Conservation (phyloP, 2,797 vertebrate species). For the Hippocampus kuda region DNA sequence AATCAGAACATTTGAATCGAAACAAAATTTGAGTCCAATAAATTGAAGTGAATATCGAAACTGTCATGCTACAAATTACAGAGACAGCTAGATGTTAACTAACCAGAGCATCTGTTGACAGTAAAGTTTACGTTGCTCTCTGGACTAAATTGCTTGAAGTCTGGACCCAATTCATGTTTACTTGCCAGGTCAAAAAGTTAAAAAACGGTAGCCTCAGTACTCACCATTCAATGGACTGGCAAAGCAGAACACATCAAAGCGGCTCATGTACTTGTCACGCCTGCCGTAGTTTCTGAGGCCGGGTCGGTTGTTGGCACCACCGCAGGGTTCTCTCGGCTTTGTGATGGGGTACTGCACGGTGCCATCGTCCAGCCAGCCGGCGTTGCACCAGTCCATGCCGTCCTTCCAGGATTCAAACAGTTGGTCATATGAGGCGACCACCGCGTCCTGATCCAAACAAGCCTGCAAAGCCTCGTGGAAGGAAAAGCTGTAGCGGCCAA, state of each 20-base stretch:
- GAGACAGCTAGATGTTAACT: too few relatives aligned
- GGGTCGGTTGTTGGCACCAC: slow-evolving; percentile 71
- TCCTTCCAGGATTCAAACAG: slow-evolving; percentile 76
- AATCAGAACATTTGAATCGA: background rate
- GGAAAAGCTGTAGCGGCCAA: slow-evolving; percentile 84
- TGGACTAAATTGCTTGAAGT: too few relatives aligned
- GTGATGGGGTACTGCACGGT: slow-evolving; percentile 91
- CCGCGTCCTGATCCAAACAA: slow-evolving; percentile 75
- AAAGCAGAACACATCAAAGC: slow-evolving; percentile 90
- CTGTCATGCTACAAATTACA: background rate
- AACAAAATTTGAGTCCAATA: background rate
- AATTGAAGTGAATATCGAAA: too few relatives aligned
- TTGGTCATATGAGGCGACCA: slow-evolving; percentile 81
- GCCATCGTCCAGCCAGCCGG: slow-evolving; percentile 89
- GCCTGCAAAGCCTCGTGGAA: slow-evolving; percentile 73
- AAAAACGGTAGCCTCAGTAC: slow-evolving; percentile 4
- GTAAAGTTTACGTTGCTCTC: background rate
- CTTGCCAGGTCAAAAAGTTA: too few relatives aligned
- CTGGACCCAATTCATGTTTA: too few relatives aligned
- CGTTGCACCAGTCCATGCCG: slow-evolving; percentile 97
- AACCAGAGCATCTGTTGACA: too few relatives aligned
- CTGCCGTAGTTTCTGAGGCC: slow-evolving; percentile 85
- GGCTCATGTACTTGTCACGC: slow-evolving; percentile 72
- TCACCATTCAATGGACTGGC: slow-evolving; percentile 75
- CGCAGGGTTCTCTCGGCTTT: slow-evolving; percentile 80